Percentiles rank a stretch among this genome's conserved stretches.
Evolutionary conservation across 2,888 invertebrate genomes (phyloP).

Genomic region (Latheticus oryzae): DNA sequence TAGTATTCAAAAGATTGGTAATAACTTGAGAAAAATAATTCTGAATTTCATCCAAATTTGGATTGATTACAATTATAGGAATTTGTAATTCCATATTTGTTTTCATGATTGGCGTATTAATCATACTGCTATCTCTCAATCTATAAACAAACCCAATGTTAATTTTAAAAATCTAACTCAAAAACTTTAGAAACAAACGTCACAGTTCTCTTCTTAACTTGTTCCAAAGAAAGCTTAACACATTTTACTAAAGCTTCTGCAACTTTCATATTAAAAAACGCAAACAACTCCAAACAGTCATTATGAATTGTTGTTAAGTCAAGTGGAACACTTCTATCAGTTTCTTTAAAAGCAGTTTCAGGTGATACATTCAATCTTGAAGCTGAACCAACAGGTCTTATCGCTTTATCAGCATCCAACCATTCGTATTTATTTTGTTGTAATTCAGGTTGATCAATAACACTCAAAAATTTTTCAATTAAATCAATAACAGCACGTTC

Average conservation of each 20-base stretch:
- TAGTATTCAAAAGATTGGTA: slow-evolving; percentile 77
- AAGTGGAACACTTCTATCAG: slow-evolving; percentile 71
- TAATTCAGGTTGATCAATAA: slow-evolving; percentile 71
- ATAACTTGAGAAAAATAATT: slow-evolving; percentile 74
- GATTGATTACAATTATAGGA: slow-evolving; percentile 72
- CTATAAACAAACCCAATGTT: slow-evolving; percentile 5
- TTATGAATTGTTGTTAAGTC: slow-evolving; percentile 73
- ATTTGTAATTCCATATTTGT: slow-evolving; percentile 75
- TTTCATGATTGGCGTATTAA: slow-evolving; percentile 69
- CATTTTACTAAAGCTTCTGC: slow-evolving; percentile 80
- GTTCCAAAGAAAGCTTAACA: slow-evolving; percentile 79
- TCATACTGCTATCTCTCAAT: slow-evolving; percentile 34
- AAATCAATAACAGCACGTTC: slow-evolving; percentile 83
- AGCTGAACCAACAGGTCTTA: slow-evolving; percentile 72
- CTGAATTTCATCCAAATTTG: slow-evolving; percentile 79
- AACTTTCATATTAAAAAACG: slow-evolving; percentile 81
- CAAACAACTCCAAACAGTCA: slow-evolving; percentile 85
- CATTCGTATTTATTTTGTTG: slow-evolving; percentile 72
- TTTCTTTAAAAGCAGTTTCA: slow-evolving; percentile 74
- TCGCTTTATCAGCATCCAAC: slow-evolving; percentile 73
- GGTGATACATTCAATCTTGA: slow-evolving; percentile 69
- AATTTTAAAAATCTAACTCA: background rate
- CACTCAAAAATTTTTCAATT: slow-evolving; percentile 79
- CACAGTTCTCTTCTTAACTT: slow-evolving; percentile 72
- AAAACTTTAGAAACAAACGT: too few relatives aligned